phyloP scores from a whole-genome alignment of 2,113 vertebrate species.

The Micromys minutus region DNA sequence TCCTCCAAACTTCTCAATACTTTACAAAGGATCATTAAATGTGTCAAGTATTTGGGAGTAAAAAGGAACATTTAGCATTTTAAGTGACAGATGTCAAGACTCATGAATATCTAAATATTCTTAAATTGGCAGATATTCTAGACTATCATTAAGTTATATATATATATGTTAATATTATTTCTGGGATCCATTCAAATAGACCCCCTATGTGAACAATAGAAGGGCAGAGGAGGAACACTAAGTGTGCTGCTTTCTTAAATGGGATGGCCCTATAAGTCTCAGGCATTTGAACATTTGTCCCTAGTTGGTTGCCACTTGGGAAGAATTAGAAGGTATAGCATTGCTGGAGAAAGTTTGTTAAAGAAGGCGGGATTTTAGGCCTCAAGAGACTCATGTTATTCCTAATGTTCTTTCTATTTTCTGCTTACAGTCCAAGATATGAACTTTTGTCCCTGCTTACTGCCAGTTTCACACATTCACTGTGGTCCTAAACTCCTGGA shows the following conservation, averaged over 20 bases:
- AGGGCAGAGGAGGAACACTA: background rate
- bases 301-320: background rate
- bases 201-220: background rate
- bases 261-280: too few relatives aligned
- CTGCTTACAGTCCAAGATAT: too few relatives aligned
- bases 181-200: slow-evolving; percentile 16
- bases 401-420: background rate
- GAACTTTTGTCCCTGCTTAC: background rate
- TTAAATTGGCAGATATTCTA: slow-evolving; percentile 67
- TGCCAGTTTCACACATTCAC: background rate
- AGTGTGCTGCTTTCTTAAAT: background rate
- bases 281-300: background rate
- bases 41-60: slow-evolving; percentile 46
- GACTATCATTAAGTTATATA: slow-evolving; percentile 54
- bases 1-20: slow-evolving; percentile 60
- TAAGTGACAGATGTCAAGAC: slow-evolving; percentile 77
- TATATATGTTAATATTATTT: slow-evolving; percentile 52
- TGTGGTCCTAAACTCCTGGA: background rate
- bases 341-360: background rate
- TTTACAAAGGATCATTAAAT: slow-evolving; percentile 73
- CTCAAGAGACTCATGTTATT: background rate
- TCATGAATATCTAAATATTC: slow-evolving; percentile 77
- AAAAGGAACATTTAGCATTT: slow-evolving; percentile 64
- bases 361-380: background rate
- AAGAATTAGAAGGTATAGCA: background rate